Base-by-base conservation (phyloP, 23 tunicate genomes). In the Aplidium turbinatum region DNA sequence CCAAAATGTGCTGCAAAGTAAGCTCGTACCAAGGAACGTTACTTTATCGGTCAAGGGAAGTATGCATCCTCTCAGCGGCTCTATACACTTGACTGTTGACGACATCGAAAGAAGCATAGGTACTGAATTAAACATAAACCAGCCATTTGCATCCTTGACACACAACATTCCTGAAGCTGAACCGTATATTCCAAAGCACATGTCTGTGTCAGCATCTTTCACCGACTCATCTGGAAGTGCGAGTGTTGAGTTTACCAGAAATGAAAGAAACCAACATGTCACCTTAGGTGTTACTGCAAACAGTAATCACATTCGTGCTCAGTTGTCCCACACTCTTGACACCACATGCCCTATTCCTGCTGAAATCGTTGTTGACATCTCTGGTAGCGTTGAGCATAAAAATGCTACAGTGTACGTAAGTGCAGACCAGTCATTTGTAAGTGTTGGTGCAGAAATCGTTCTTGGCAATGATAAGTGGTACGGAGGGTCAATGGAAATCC, bases 41-140 rank as follows among this genome's bases (percentile, higher is more conserved):
- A 81, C 78, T 21, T 22, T 81, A 31, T 26, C 42, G 18, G 47
- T 72, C 0, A 47, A 6, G 16, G 87, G 87, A 30, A 61, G 53
- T 22, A 52, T 81, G 87, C 32, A 50, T 31, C 87, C 87, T 25
- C 55, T 81, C 2, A 60, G 34, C 30, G 87, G 87, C 0, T 27
- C 39, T 21, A 47, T 81, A 47, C n/a, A 51, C 7, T 75, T 81
- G 1, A 72, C 79, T 33, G 61, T 81, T 4, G 87, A 81, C 47
- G 79, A 72, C 47, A 75, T 72, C 5, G 87, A 81, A 72, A 35
- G 87, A 60, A 60, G 47, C 13, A 54, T 81, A 31, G 40, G 52
- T 3, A 65, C 72, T 1, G 65, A 71, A 50, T 52, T 81, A 11
- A 21, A 81, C 40, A 13, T 38, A 3, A 32, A 79, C 19, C 72